A percentile compares a stretch with the other conserved stretches of the same genome.
Evolutionary conservation across 1,140 invertebrate genomes (phyloP).

Genomic region (Papilio helenus): DNA sequence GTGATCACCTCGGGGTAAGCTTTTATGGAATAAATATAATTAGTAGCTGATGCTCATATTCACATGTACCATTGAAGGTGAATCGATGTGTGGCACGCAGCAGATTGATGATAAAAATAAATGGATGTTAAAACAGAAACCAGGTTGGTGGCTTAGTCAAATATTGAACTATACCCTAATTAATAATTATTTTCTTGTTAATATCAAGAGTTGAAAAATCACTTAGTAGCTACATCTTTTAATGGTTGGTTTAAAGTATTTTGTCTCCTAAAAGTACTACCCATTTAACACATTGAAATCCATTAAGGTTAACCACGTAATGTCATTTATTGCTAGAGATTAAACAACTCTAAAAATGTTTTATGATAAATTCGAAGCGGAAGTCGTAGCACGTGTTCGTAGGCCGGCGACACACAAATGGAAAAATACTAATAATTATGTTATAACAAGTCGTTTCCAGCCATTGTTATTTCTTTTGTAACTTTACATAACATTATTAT

Average conservation of each 20-base stretch:
- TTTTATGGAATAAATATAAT: neutral
- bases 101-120: neutral
- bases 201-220: no score
- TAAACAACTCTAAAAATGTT: neutral
- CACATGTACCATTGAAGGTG: no score
- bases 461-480: neutral
- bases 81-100: no score
- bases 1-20: neutral
- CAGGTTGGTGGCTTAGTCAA: no score
- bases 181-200: no score
- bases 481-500: neutral
- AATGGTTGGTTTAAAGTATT: neutral
- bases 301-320: neutral
- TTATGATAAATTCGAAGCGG: slow-evolving; percentile 7
- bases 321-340: neutral
- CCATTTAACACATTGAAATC: neutral
- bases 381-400: slow-evolving; percentile 12
- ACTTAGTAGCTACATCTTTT: no score
- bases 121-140: neutral
- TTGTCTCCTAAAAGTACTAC: neutral
- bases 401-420: neutral
- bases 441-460: neutral
- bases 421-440: neutral
- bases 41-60: no score
- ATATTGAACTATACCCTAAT: no score